A percentile compares a stretch with the other conserved stretches of the same genome.
Evolutionary conservation across 2,888 invertebrate genomes (phyloP).

Genomic region (Chrysodeixis includens): DNA sequence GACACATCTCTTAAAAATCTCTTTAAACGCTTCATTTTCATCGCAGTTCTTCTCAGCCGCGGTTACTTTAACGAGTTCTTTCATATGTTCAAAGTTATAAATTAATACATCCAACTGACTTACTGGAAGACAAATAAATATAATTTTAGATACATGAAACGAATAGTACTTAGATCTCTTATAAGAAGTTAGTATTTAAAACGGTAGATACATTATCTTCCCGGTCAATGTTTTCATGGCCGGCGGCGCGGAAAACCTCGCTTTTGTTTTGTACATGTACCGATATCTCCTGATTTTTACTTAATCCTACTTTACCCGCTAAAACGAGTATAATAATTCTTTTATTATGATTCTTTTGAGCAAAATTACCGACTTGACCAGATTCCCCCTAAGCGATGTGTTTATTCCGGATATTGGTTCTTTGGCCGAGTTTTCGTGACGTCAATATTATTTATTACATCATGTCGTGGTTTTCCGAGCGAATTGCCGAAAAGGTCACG

Average conservation of each 20-base stretch:
- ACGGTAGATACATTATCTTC: constrained; percentile 52
- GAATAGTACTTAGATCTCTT: constrained; percentile 45
- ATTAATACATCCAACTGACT: constrained; percentile 77
- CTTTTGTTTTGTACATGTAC: constrained; percentile 21
- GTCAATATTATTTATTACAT: constrained; percentile 5
- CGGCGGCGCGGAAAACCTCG: constrained; percentile 14
- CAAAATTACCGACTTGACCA: constrained; percentile 22
- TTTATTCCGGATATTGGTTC: constrained; percentile 10
- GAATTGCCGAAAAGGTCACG: neutral
- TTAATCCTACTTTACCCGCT: constrained; percentile 30
- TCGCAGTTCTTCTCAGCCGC: constrained; percentile 62
- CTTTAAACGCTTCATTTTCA: constrained; percentile 69
- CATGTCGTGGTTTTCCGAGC: constrained; percentile 4
- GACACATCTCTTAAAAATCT: constrained; percentile 64
- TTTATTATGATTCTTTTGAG: constrained; percentile 22
- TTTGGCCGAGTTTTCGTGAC: constrained; percentile 11
- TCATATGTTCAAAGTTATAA: constrained; percentile 75
- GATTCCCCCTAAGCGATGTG: constrained; percentile 20
- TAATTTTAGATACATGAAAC: constrained; percentile 23
- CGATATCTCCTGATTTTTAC: constrained; percentile 23
- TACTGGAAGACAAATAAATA: constrained; percentile 65
- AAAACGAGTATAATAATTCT: constrained; percentile 14
- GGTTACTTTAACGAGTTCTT: constrained; percentile 63
- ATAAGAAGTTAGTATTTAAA: constrained; percentile 45
- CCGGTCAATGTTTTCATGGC: constrained; percentile 39